phyloP scores from a whole-genome alignment of 1,140 invertebrate genomes.

The Telenomus remus region DNA sequence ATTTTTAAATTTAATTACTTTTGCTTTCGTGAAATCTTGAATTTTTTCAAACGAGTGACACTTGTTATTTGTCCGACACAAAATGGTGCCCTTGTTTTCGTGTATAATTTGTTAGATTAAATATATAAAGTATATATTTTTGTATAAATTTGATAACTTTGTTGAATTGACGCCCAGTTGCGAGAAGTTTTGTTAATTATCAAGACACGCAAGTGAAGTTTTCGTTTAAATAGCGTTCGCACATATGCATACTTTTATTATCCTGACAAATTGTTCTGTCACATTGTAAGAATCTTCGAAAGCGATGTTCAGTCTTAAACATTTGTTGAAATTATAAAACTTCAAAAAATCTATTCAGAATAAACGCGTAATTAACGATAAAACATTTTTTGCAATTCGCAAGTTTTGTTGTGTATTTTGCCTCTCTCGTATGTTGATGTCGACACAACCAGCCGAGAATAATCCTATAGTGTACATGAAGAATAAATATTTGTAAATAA shows the following conservation, averaged over 20 bases:
- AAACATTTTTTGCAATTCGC: slow-evolving; percentile 13
- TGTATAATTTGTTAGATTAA: slow-evolving; percentile 26
- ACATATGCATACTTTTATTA: slow-evolving; percentile 7
- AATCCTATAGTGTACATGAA: slow-evolving; percentile 42
- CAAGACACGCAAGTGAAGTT: too few relatives aligned
- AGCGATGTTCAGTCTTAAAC: neutral
- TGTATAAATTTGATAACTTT: slow-evolving; percentile 18
- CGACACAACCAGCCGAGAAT: slow-evolving; percentile 18
- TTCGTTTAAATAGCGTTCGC: too few relatives aligned
- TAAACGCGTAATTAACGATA: neutral
- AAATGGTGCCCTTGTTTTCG: slow-evolving; percentile 15
- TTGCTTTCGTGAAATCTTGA: neutral
- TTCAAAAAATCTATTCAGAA: neutral
- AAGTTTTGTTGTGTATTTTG: neutral
- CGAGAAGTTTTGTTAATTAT: slow-evolving; percentile 15
- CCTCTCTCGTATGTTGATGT: neutral
- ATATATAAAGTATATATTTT: slow-evolving; percentile 27
- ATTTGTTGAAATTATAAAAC: neutral
- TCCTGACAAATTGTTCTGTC: slow-evolving; percentile 6
- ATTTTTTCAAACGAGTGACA: neutral
- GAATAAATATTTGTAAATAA: slow-evolving; percentile 52
- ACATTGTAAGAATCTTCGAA: neutral
- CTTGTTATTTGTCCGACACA: neutral
- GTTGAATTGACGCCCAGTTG: slow-evolving; percentile 19
- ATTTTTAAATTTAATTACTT: slow-evolving; percentile 2